Percentiles rank a stretch among this genome's conserved stretches.
These are phyloP conservation scores for Apostichopus parvimensis DNA, from an alignment of 35 echinoderm and acorn worm genomes.

Conservation along the genomic window DNA sequence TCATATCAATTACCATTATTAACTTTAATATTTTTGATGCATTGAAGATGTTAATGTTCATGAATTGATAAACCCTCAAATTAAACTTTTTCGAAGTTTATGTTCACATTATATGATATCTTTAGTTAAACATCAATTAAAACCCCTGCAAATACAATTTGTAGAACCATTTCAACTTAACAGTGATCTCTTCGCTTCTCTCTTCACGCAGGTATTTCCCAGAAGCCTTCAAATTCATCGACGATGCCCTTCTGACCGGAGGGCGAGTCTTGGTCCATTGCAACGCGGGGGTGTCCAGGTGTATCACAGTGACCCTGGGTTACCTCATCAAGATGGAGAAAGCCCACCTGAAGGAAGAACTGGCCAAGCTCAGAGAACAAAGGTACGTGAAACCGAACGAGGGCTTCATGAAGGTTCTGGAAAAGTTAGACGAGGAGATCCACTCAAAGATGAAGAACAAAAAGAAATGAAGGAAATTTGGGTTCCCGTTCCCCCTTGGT, in stretches of 20 bases:
- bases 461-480: not conserved
- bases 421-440: slow-evolving; percentile 55
- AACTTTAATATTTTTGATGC: no score
- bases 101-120: not conserved
- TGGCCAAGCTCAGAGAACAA: slow-evolving; percentile 46
- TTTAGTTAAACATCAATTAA: not conserved
- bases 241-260: slow-evolving; percentile 47
- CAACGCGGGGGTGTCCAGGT: slow-evolving; percentile 87
- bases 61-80: no score
- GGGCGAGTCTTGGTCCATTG: slow-evolving; percentile 77
- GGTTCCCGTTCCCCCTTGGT: not conserved
- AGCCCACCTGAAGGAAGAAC: slow-evolving; percentile 33
- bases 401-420: slow-evolving; percentile 74
- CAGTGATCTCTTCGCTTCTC: no score
- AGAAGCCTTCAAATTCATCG: slow-evolving; percentile 76
- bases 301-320: slow-evolving; percentile 60
- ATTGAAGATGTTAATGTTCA: no score
- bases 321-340: slow-evolving; percentile 73
- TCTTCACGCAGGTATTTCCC: slow-evolving; percentile 45
- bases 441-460: slow-evolving; percentile 15
- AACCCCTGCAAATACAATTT: no score
- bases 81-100: no score
- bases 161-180: no score
- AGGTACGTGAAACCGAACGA: slow-evolving; percentile 71
- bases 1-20: no score